A percentile compares a stretch with the other conserved stretches of the same genome.
Conservation (phyloP, 2,888 invertebrate species). For the Dynastes hyllus region DNA sequence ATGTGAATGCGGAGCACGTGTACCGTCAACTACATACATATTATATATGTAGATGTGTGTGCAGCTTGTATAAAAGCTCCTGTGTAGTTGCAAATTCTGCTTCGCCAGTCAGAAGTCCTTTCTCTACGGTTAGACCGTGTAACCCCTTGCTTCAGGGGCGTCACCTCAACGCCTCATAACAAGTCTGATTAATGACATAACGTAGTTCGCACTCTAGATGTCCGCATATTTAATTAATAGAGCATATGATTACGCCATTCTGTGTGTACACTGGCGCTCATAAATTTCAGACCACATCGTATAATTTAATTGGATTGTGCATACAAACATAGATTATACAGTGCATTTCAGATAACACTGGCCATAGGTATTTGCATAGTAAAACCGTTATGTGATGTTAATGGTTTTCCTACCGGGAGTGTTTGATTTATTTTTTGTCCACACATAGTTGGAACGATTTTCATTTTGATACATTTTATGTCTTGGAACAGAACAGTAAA, state of each 20-base stretch:
- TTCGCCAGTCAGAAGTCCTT: constrained; percentile 31
- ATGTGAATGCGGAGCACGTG: constrained; percentile 30
- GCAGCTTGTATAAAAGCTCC: background rate
- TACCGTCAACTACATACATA: constrained; percentile 13
- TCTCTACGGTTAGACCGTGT: constrained; percentile 47
- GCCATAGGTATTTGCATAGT: too few species aligned
- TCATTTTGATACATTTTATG: too few species aligned
- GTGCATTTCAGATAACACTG: too few species aligned
- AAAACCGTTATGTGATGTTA: too few species aligned
- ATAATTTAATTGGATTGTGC: too few species aligned
- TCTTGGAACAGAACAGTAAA: too few species aligned
- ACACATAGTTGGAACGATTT: too few species aligned
- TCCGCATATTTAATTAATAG: constrained; percentile 47
- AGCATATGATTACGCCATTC: background rate
- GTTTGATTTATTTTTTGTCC: too few species aligned
- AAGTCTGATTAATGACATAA: constrained; percentile 44
- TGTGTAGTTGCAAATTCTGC: background rate
- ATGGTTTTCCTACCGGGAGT: too few species aligned
- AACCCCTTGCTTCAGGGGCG: constrained; percentile 48
- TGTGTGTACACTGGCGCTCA: background rate
- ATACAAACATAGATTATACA: too few species aligned
- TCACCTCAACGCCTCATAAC: constrained; percentile 47
- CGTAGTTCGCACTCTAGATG: constrained; percentile 35
- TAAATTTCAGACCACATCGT: too few species aligned
- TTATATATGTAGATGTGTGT: constrained; percentile 5